Evolutionary conservation across 2,888 invertebrate genomes (phyloP), one percentile per base, ranked within the genome.

Genomic region (Thecocarcelia acutangulata): DNA sequence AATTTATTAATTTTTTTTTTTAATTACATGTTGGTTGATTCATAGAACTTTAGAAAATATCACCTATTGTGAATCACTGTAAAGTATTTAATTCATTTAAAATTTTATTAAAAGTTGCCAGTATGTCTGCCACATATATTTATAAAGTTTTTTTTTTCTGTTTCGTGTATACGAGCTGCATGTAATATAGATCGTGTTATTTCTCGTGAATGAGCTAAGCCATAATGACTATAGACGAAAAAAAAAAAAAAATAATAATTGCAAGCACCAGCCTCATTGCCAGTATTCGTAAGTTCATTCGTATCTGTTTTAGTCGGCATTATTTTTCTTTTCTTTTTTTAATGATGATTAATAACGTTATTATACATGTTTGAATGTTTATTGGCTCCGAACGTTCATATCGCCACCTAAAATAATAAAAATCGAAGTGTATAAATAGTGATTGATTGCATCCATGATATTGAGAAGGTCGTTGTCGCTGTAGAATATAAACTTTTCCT

Each of bases 261-360:
- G 76, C 69, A 77, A 54, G 40, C 69, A 48, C 19, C 54, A 44
- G 50, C 44, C 75, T 59, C 59, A 61, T 37, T 68, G 64, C 13
- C 37, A 42, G 46, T n/a, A 33, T 56, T 56, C 37, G 48, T 64
- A 48, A 11, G 37, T 24, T 52, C 48, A 17, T 58, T 73, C 33
- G 54, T 54, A 37, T 54, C 42, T 70, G 48, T 63, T 44, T 33
- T 69, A 12, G 72, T 79, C 78, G 72, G 66, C 78, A 78, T 66
- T n/a, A n/a, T n/a, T n/a, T n/a, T n/a, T n/a, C n/a, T n/a, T n/a
- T n/a, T n/a, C n/a, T n/a, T 61, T 56, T 77, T 63, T 61, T 56
- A 37, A 78, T 64, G 59, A 68, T 79, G 78, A 79, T 79, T 73
- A 73, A 79, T 79, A 79, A 73, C 59, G 66, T 66, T 72, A 72